Evolutionary conservation across 2,888 invertebrate genomes (phyloP).

Genomic region (Apamea monoglypha): DNA sequence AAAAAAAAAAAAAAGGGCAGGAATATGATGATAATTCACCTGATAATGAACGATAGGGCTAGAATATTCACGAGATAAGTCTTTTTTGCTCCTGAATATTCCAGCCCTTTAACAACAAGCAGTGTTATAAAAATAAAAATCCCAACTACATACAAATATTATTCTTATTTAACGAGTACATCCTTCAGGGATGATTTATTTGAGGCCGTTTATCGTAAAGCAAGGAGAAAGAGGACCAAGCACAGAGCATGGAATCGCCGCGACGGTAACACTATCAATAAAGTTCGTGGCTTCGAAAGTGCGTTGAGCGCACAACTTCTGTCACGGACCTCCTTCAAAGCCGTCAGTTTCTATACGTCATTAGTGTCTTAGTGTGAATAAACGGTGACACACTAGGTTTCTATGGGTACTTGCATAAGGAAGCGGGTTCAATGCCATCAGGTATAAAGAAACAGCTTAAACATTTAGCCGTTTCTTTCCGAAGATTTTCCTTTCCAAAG

Average conservation of each 20-base stretch:
- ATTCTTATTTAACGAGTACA: constrained; percentile 3
- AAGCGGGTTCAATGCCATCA: neutral
- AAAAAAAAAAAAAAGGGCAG: too few relatives aligned
- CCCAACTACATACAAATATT: neutral
- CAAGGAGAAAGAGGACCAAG: constrained; percentile 13
- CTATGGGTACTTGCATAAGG: too few relatives aligned
- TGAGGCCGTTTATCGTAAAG: constrained; percentile 24
- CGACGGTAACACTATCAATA: neutral
- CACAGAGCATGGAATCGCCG: neutral
- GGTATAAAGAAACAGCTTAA: neutral
- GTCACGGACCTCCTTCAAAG: neutral
- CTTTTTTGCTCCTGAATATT: neutral
- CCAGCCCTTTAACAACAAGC: neutral
- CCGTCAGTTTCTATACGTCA: neutral
- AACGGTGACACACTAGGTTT: too few relatives aligned
- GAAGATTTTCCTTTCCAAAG: neutral
- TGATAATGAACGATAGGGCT: too few relatives aligned
- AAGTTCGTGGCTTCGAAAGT: neutral
- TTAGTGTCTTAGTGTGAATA: too few relatives aligned
- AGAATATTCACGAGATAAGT: neutral
- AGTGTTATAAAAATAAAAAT: constrained; percentile 21
- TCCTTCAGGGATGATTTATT: constrained; percentile 30
- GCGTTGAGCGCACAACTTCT: neutral
- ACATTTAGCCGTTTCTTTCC: neutral
- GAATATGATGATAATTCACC: too few relatives aligned